phyloP scores from a whole-genome alignment of 2,797 vertebrate species.

The Oreortyx pictus region DNA sequence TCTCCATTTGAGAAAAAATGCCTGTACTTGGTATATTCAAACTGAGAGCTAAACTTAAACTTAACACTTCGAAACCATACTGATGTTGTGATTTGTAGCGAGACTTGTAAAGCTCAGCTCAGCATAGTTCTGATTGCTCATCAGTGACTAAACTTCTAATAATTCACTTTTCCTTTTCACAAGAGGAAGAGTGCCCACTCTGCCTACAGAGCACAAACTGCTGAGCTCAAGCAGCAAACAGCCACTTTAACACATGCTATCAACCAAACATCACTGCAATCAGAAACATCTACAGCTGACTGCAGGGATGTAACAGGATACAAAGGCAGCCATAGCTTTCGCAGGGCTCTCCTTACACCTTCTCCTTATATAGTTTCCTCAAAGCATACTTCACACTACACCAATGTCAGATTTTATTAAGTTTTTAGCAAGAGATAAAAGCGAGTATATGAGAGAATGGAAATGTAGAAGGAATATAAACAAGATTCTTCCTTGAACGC shows the following conservation, averaged over 20 bases:
- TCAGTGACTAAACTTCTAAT: background rate
- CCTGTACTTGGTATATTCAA: background rate
- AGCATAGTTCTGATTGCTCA: background rate
- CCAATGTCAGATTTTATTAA: background rate
- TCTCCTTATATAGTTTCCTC: background rate
- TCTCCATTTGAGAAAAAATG: background rate
- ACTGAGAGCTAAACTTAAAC: background rate
- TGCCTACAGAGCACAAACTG: background rate
- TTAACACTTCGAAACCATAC: background rate
- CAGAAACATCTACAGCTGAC: conserved; percentile 43
- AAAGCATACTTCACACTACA: background rate
- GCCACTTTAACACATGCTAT: background rate
- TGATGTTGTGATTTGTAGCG: background rate
- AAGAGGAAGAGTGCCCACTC: background rate
- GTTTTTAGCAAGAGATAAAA: background rate
- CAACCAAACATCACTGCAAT: conserved; percentile 22
- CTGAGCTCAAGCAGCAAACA: conserved; percentile 27
- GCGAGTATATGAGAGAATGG: background rate
- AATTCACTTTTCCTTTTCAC: background rate
- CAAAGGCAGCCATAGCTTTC: background rate
- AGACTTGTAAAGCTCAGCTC: background rate
- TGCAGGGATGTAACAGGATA: conserved; percentile 27
- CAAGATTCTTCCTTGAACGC: background rate
- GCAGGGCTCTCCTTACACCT: background rate
- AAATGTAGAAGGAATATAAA: conserved; percentile 1